Percentiles rank a stretch among this genome's conserved stretches.
These are phyloP conservation scores for Coregonus sp. DNA, from an alignment of 2,797 vertebrate genomes.

Conservation along the genomic window DNA sequence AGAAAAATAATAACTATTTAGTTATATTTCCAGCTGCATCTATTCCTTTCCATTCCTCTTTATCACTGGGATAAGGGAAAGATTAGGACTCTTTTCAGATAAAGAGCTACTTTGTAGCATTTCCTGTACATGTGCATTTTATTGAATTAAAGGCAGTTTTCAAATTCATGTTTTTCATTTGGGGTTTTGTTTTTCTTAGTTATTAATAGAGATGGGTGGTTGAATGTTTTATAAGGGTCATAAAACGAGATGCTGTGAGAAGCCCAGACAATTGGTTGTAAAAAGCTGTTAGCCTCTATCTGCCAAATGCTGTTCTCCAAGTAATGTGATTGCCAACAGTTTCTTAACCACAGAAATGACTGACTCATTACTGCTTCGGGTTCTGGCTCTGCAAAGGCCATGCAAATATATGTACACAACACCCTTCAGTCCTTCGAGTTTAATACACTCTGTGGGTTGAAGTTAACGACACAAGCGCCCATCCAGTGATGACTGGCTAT, in stretches of 20 bases:
- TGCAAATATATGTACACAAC: conserved; percentile 33
- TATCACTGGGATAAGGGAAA: conserved; percentile 48
- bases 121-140: conserved; percentile 66
- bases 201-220: conserved; percentile 48
- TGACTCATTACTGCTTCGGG: conserved; percentile 54
- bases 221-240: conserved; percentile 61
- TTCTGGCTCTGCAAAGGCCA: conserved; percentile 48
- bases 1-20: conserved; percentile 49
- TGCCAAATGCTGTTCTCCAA: conserved; percentile 69
- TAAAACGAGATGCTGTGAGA: conserved; percentile 68
- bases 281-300: conserved; percentile 54
- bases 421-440: conserved; percentile 27
- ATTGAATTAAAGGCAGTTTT: conserved; percentile 56
- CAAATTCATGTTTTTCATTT: conserved; percentile 65
- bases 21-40: conserved; percentile 56
- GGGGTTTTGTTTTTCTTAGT: conserved; percentile 54
- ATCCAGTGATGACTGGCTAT: conserved; percentile 17
- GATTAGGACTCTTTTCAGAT: conserved; percentile 53
- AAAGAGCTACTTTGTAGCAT: conserved; percentile 54
- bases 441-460: conserved; percentile 21
- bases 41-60: conserved; percentile 58
- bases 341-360: conserved; percentile 63
- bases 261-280: conserved; percentile 65
- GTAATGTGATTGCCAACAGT: conserved; percentile 56
- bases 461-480: conserved; percentile 20